Conservation (phyloP, 2,113 vertebrate species). For the Calonectris borealis region DNA sequence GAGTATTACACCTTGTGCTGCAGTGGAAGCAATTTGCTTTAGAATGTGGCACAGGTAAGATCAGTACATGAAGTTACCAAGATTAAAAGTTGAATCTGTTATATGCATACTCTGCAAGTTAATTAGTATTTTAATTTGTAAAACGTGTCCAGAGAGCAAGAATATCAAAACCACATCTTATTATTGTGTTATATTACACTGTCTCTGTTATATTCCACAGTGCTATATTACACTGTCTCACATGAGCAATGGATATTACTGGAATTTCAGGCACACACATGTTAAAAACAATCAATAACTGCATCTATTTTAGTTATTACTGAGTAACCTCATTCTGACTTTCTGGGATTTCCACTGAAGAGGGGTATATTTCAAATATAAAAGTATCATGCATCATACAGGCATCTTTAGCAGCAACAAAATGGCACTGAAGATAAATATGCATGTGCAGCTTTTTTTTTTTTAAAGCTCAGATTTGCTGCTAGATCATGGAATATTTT, state of each 20-base stretch:
- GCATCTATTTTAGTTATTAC: neutral
- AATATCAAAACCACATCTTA: neutral
- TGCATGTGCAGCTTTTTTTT: neutral
- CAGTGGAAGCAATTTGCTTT: neutral
- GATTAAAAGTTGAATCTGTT: neutral
- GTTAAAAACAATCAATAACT: neutral
- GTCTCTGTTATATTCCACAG: neutral
- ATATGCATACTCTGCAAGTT: neutral
- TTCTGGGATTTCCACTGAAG: neutral
- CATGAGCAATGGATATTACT: neutral
- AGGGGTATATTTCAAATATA: neutral
- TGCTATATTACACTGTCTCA: neutral
- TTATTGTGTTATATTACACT: neutral
- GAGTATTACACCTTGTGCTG: neutral
- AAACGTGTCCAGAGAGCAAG: neutral
- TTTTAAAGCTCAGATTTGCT: neutral
- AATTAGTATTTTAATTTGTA: neutral
- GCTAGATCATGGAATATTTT: neutral
- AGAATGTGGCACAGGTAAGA: neutral
- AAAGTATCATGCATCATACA: neutral
- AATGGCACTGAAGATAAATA: neutral
- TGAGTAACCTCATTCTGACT: neutral
- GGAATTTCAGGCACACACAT: neutral
- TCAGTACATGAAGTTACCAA: neutral
- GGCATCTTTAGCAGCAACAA: neutral